A percentile compares a stretch with the other conserved stretches of the same genome.
phyloP scores from a whole-genome alignment of 2,888 invertebrate species.

The Gryllus longicercus region DNA sequence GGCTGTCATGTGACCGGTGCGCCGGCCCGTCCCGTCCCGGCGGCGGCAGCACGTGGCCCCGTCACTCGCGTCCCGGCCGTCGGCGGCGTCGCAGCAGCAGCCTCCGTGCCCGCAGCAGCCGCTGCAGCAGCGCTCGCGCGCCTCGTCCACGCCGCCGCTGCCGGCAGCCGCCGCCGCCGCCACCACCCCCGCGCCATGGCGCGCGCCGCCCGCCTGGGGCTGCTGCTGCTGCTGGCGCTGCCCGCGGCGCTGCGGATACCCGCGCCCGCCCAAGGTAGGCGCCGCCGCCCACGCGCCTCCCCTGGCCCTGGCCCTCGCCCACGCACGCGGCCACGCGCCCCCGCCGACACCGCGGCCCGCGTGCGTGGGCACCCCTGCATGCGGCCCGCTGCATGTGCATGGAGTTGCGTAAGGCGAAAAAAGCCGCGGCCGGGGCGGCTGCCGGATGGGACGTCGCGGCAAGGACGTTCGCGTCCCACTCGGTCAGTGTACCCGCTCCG shows the following conservation, averaged over 20 bases:
- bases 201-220: not conserved
- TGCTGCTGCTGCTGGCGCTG: constrained; percentile 9
- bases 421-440: no score
- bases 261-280: constrained; percentile 10
- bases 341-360: not conserved
- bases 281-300: not conserved
- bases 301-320: not conserved
- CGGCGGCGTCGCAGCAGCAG: constrained; percentile 1
- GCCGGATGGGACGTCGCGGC: not conserved
- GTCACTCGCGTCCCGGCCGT: constrained; percentile 17
- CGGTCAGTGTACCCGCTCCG: not conserved
- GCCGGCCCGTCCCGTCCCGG: not conserved
- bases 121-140: not conserved
- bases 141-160: not conserved
- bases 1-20: constrained; percentile 17
- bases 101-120: not conserved
- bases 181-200: not conserved
- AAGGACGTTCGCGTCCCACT: not conserved
- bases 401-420: no score
- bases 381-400: not conserved
- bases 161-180: not conserved
- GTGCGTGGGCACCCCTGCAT: not conserved
- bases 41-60: not conserved
- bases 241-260: constrained; percentile 1
- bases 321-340: not conserved